A percentile compares a stretch with the other conserved stretches of the same genome.
These are phyloP conservation scores for Recurvirostra avosetta DNA, from an alignment of 2,113 vertebrate genomes.

Conservation along the genomic window DNA sequence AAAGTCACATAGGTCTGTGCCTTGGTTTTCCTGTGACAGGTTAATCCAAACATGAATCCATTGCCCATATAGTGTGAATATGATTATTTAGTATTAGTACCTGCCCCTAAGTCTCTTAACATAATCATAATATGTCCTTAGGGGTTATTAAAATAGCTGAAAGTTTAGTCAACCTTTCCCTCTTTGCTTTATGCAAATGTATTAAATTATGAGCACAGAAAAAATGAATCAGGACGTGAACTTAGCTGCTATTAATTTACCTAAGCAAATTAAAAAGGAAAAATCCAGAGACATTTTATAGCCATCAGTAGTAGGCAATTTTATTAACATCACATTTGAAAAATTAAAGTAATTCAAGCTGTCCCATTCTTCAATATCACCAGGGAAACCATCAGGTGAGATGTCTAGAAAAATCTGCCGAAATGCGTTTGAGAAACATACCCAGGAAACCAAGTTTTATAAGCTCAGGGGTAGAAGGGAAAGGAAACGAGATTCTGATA, in stretches of 20 bases:
- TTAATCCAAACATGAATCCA: neutral
- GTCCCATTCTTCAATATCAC: neutral
- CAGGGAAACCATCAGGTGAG: neutral
- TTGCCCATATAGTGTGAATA: neutral
- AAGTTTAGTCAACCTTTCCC: neutral
- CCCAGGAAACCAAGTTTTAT: neutral
- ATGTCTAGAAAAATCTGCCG: neutral
- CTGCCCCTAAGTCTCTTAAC: neutral
- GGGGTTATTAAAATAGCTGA: neutral
- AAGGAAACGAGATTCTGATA: neutral
- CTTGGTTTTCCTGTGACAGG: neutral
- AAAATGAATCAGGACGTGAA: neutral
- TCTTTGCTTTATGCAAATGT: neutral
- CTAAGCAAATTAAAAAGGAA: constrained; percentile 26
- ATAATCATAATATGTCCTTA: neutral
- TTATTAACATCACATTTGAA: neutral
- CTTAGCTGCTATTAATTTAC: constrained; percentile 9
- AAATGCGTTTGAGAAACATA: neutral
- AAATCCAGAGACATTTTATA: neutral
- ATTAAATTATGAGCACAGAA: neutral
- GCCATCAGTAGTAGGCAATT: fast-evolving
- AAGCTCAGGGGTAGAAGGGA: neutral
- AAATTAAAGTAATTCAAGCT: neutral
- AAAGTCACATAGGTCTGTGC: neutral
- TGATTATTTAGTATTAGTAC: neutral